phyloP scores from a whole-genome alignment of 53 echinoderm and acorn worm species.

The Glandiceps talaboti region DNA sequence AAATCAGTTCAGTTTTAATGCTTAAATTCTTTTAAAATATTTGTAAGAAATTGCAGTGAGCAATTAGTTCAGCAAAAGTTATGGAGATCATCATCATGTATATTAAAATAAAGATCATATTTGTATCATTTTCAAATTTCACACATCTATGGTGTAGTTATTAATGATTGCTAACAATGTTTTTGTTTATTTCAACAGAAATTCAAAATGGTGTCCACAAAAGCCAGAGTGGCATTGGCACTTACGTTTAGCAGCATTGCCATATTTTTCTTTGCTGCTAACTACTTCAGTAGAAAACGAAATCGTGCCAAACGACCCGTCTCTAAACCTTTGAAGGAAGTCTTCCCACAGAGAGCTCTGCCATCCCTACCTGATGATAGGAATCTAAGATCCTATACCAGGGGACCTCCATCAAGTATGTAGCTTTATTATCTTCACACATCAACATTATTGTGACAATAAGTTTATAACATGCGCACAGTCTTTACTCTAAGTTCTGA shows the following conservation, averaged over 20 bases:
- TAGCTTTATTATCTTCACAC: neutral
- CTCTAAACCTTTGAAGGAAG: constrained; percentile 1
- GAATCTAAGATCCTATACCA: neutral
- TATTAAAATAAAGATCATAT: no score
- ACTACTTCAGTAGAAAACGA: constrained; percentile 50
- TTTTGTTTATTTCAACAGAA: no score
- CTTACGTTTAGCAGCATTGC: constrained; percentile 44
- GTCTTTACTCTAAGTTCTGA: no score
- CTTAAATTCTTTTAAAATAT: no score
- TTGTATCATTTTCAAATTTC: no score
- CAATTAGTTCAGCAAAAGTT: no score
- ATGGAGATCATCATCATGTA: no score
- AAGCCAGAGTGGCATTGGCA: constrained; percentile 29
- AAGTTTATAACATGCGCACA: no score
- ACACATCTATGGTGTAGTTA: no score
- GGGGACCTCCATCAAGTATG: neutral
- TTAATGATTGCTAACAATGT: no score
- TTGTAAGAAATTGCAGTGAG: no score
- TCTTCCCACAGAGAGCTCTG: neutral
- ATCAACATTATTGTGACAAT: neutral
- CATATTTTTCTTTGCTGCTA: constrained; percentile 48
- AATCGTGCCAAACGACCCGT: neutral
- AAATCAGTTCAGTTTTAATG: no score
- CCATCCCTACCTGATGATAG: neutral
- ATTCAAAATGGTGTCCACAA: neutral